These are phyloP conservation scores for Stramonita haemastoma DNA, from an alignment of 2,888 invertebrate genomes.

Conservation along the genomic window DNA sequence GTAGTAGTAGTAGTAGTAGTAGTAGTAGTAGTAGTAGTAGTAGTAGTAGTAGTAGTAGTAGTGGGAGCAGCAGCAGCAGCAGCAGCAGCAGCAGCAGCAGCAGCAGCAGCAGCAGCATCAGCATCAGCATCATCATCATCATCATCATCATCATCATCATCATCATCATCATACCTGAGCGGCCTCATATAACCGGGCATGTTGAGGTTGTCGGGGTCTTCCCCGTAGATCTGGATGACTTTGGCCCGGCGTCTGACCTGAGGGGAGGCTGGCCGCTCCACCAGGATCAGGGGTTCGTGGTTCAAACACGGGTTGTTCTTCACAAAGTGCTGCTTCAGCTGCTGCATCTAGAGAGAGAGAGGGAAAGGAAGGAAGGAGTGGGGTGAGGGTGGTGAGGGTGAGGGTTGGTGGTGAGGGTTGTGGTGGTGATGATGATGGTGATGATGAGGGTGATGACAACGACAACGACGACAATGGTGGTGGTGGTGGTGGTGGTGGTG, in stretches of 20 bases:
- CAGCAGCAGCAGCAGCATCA: background rate
- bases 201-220: conserved; percentile 47
- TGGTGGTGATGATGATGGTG: no score
- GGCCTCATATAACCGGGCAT: conserved; percentile 68
- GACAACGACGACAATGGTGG: no score
- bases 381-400: no score
- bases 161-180: conserved; percentile 45
- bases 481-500: no score
- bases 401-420: no score
- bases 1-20: background rate
- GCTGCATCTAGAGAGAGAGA: conserved; percentile 53
- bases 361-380: no score
- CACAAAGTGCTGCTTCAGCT: conserved; percentile 63
- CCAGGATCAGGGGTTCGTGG: conserved; percentile 69
- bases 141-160: no score
- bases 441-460: no score
- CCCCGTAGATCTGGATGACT: conserved; percentile 50
- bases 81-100: background rate
- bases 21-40: no score
- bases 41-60: no score
- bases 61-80: background rate
- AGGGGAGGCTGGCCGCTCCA: conserved; percentile 67
- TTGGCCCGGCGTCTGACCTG: conserved; percentile 53
- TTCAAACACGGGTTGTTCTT: conserved; percentile 60
- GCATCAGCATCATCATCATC: background rate